A percentile compares a stretch with the other conserved stretches of the same genome.
These are phyloP conservation scores for Peucedramus taeniatus DNA, from an alignment of 2,113 vertebrate species.

Conservation along the genomic window DNA sequence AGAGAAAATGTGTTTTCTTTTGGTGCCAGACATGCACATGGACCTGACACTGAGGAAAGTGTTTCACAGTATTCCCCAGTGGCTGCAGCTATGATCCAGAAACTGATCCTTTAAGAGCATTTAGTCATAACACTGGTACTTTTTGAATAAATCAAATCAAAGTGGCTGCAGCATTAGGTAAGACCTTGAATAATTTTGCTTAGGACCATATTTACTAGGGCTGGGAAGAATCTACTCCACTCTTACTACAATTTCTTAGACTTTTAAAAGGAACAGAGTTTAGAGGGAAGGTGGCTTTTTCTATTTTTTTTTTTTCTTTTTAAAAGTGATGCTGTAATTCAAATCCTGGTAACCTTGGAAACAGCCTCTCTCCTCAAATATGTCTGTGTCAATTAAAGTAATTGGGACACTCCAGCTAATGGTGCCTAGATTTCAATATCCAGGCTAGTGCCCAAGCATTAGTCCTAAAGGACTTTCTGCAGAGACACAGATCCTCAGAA, in stretches of 20 bases:
- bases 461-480: background rate
- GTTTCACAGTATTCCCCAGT: background rate
- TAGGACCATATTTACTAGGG: background rate
- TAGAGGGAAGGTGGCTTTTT: background rate
- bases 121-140: slow-evolving; percentile 3
- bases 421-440: slow-evolving; percentile 17
- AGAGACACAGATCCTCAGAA: background rate
- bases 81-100: background rate
- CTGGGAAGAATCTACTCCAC: background rate
- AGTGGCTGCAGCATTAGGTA: background rate
- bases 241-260: background rate
- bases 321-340: background rate
- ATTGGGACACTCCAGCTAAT: slow-evolving; percentile 52
- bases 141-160: background rate
- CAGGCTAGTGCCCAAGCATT: background rate
- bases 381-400: slow-evolving; percentile 46
- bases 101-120: background rate
- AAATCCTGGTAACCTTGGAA: slow-evolving; percentile 44
- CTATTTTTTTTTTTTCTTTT: background rate
- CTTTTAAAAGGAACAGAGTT: background rate
- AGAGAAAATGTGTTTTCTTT: background rate
- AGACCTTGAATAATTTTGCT: background rate
- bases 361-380: slow-evolving; percentile 32
- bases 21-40: background rate
- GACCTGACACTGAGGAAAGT: background rate